Base-by-base conservation (phyloP, 2,113 vertebrate genomes). In the Atherinomorus stipes region DNA sequence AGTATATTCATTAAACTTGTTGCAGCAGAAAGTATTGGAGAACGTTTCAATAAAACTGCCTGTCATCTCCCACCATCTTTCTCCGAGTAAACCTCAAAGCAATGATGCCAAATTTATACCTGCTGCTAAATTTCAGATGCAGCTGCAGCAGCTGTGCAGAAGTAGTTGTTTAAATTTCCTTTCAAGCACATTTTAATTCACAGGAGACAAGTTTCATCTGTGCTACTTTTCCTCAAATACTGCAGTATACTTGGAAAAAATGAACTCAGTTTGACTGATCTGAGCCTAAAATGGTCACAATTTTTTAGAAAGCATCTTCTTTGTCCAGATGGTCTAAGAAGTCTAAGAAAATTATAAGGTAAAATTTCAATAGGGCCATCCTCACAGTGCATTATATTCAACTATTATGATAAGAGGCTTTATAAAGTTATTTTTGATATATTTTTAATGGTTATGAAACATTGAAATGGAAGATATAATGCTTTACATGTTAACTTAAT, bases 91-190 rank as follows among this genome's bases (percentile, higher is more conserved):
- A 12, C 38, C 38, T 40, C 38, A 40, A 51, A 50, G 22, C 47
- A 53, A 45, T 37, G 44, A 11, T 18, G 16, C 63, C 63, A 44
- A 62, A 49, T 70, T 57, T 57, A 56, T 12, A 38, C 26, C 28
- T 47, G 34, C 25, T 61, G 16, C 28, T 31, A 34, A 8, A 34
- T 34, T 34, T 34, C 31, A 34, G 31, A 50, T 4, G 19, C 15
- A 42, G 50, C 50, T 61, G 38, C 45, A 44, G 16, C 70, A 4
- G n/a, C 26, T 31, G 56, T 16, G 22, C 25, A 31, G 11, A 12
- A 22, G 28, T 10, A 70, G 26, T 57, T 70, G 3, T 57, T 78
- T 19, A 37, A 25, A 58, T 62, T 23, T 51, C 53, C 65, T 25
- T 10, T 42, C 28, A 50, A 21, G 11, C 4, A 19, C 19, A 58